Evolutionary conservation across 2,888 invertebrate species (phyloP), one percentile per base, ranked within the genome.

Genomic region (Anthophora plumipes): DNA sequence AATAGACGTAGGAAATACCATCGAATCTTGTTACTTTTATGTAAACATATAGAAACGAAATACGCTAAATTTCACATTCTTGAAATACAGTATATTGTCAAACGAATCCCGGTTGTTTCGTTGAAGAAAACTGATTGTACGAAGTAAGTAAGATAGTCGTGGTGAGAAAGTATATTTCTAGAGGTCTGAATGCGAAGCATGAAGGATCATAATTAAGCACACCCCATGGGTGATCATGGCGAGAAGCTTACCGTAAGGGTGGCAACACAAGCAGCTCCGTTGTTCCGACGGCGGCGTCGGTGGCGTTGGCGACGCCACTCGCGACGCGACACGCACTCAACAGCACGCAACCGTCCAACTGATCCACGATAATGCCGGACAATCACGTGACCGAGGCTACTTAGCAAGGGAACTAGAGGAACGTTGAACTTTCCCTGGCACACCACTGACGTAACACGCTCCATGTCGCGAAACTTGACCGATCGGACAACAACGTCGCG

Each of bases 171-270:
- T 20, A 31, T 31, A 14, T 60, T 20, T 14, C 59, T 11, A 59
- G n/a, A 20, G 17, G 20, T 41, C 20, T 12, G 1, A 60, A 60
- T n/a, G 22, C 39, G 41, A 41, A 8, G 9, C 20, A 39, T 6
- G 41, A 7, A n/a, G n/a, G 1, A 25, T 22, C 4, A 1, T 41
- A 67, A 39, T n/a, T 31, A 31, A 31, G 31, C 31, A 31, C 31
- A 31, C 31, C 31, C 31, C 31, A 4, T 31, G 31, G 31, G 43
- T 12, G 54, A 37, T 20, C 9, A 48, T 74, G 46, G 50, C 17
- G 39, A 57, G n/a, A 54, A 37, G 85, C 85, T 85, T 85, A 85
- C 86, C 85, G 59, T 75, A 83, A 67, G 63, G 52, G 46, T 31
- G 50, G 68, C 59, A 31, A 59, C 50, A 57, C 50, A 57, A 25